A percentile compares a stretch with the other conserved stretches of the same genome.
Conservation (phyloP, 2,888 invertebrate species). For the Lasiommata megera region DNA sequence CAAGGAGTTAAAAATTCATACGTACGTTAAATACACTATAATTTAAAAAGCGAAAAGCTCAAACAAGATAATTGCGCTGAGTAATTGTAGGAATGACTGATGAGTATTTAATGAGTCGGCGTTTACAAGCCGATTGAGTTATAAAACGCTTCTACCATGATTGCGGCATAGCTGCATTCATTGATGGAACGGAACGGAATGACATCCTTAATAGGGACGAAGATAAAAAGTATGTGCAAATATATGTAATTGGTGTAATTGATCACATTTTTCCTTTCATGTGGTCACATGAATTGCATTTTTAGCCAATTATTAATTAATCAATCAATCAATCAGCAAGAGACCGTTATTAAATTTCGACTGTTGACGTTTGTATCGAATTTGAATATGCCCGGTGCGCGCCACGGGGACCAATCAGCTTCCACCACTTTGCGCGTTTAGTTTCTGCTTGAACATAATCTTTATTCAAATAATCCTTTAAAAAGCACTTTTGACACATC, state of each 20-base stretch:
- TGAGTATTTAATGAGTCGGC: slow-evolving; percentile 24
- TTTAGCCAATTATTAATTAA: too few species aligned
- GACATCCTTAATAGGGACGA: neutral
- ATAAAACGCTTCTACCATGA: slow-evolving; percentile 16
- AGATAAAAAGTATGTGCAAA: neutral
- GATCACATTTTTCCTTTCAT: neutral
- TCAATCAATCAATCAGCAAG: too few species aligned
- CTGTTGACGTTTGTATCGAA: too few species aligned
- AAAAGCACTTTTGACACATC: too few species aligned
- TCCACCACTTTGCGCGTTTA: too few species aligned
- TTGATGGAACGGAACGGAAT: neutral
- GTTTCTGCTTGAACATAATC: too few species aligned
- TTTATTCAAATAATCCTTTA: too few species aligned
- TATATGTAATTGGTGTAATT: neutral
- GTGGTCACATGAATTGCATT: too few species aligned
- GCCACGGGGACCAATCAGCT: too few species aligned
- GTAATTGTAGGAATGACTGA: slow-evolving; percentile 21
- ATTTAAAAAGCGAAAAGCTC: slow-evolving; percentile 2
- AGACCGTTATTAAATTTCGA: too few species aligned
- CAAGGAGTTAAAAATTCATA: too few species aligned
- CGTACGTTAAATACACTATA: neutral
- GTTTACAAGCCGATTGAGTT: slow-evolving; percentile 16
- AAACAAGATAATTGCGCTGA: slow-evolving; percentile 6
- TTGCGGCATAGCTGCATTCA: slow-evolving; percentile 2
- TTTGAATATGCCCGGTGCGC: too few species aligned